Conservation (phyloP, 2,888 invertebrate genomes). For the Torymus tubicola region DNA sequence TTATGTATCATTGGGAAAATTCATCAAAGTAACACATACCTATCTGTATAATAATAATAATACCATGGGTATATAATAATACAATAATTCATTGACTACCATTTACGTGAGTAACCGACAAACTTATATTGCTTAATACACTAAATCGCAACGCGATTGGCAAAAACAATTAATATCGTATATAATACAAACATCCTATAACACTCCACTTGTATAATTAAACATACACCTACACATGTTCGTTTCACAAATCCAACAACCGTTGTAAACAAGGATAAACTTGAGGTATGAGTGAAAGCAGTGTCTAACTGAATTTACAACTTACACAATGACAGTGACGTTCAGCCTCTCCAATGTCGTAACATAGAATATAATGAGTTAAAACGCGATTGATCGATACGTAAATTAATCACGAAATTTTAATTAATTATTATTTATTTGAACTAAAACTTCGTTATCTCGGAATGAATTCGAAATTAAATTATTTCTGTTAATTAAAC, state of each 20-base stretch:
- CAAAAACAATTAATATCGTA: constrained; percentile 49
- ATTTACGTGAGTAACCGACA: constrained; percentile 50
- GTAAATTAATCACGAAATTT: too few relatives aligned
- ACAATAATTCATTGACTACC: constrained; percentile 25
- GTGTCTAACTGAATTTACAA: too few relatives aligned
- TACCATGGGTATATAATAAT: constrained; percentile 8
- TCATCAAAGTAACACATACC: constrained; percentile 7
- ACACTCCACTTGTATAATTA: constrained; percentile 33
- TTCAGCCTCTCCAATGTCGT: too few relatives aligned
- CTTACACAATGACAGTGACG: too few relatives aligned
- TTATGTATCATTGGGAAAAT: background rate
- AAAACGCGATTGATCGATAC: too few relatives aligned
- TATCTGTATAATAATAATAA: background rate
- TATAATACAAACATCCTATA: constrained; percentile 43
- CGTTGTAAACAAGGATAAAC: constrained; percentile 18
- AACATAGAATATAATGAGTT: too few relatives aligned
- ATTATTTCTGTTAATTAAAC: too few relatives aligned
- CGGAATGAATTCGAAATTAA: too few relatives aligned
- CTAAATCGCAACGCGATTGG: constrained; percentile 47
- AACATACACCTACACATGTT: constrained; percentile 2
- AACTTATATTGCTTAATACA: constrained; percentile 53
- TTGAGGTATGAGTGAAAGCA: too few relatives aligned
- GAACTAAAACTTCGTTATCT: too few relatives aligned
- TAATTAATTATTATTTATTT: too few relatives aligned
- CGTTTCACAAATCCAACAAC: constrained; percentile 26